Evolutionary conservation across 2,797 vertebrate species (phyloP).

Genomic region (Eremophila alpestris): DNA sequence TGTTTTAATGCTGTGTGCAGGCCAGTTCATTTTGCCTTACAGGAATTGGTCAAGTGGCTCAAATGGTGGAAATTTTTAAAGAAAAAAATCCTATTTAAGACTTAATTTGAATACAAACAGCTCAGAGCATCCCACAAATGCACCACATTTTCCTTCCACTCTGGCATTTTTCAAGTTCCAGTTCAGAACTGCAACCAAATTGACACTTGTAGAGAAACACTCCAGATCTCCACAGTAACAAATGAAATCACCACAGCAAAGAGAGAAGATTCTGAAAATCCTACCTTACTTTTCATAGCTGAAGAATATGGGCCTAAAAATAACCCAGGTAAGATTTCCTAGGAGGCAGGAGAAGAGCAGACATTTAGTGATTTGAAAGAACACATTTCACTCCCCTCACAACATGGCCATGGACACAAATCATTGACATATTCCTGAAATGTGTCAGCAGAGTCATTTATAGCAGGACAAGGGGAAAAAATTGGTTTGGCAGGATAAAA

Average conservation of each 20-base stretch:
- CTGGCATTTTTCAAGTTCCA: background rate
- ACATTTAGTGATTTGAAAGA: background rate
- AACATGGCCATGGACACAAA: background rate
- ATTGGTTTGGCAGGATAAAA: background rate
- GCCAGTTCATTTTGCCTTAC: background rate
- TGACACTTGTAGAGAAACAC: background rate
- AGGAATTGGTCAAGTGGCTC: background rate
- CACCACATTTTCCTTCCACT: background rate
- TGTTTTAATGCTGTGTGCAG: rapidly evolving
- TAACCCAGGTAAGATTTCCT: constrained; percentile 98
- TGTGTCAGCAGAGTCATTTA: background rate
- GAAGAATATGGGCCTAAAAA: constrained; percentile 98
- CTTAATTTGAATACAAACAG: background rate
- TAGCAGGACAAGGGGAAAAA: background rate
- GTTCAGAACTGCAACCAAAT: background rate
- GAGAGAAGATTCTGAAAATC: constrained; percentile 18
- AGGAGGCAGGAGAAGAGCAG: constrained; percentile 38
- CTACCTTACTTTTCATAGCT: constrained; percentile 99
- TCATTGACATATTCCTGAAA: background rate
- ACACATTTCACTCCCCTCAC: background rate
- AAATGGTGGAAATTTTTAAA: background rate
- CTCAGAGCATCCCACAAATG: background rate
- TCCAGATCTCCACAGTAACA: background rate
- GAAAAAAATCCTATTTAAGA: background rate
- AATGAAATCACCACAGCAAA: background rate